phyloP scores from a whole-genome alignment of 2,797 vertebrate genomes.

The Sebastes cheni region DNA sequence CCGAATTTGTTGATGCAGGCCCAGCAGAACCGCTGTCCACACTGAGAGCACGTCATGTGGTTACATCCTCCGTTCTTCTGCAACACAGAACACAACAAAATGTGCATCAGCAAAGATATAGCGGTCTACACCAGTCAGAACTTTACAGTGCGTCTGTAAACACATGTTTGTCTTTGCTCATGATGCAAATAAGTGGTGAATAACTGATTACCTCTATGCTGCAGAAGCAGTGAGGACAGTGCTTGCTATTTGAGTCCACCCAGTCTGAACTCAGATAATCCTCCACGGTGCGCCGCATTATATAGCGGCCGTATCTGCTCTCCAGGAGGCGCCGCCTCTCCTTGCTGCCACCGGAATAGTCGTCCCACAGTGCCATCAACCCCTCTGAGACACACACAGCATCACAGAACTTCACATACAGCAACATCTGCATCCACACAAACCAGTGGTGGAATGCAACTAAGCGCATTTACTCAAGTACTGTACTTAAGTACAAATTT shows the following conservation, averaged over 20 bases:
- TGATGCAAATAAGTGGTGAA: neutral
- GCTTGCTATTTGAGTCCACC: constrained; percentile 83
- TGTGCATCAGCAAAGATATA: neutral
- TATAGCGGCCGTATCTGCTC: constrained; percentile 79
- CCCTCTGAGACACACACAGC: constrained; percentile 76
- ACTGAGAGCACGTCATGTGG: constrained; percentile 83
- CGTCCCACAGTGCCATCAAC: constrained; percentile 75
- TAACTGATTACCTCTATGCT: constrained; percentile 82
- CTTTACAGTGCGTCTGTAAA: neutral
- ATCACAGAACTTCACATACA: neutral
- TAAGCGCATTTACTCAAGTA: neutral
- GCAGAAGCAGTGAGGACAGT: constrained; percentile 85
- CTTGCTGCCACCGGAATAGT: constrained; percentile 82
- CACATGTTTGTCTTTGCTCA: neutral
- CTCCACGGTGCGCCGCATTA: constrained; percentile 67
- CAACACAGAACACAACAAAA: constrained; percentile 24
- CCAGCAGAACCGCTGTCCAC: constrained; percentile 85
- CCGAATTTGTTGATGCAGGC: constrained; percentile 57
- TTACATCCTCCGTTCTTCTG: constrained; percentile 89
- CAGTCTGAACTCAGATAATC: constrained; percentile 80
- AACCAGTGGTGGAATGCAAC: neutral
- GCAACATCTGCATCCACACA: neutral
- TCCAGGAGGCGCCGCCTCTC: constrained; percentile 78
- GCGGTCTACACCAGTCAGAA: neutral
- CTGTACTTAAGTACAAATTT: neutral